phyloP scores from a whole-genome alignment of 2,113 vertebrate genomes.

The Pitta sordida region DNA sequence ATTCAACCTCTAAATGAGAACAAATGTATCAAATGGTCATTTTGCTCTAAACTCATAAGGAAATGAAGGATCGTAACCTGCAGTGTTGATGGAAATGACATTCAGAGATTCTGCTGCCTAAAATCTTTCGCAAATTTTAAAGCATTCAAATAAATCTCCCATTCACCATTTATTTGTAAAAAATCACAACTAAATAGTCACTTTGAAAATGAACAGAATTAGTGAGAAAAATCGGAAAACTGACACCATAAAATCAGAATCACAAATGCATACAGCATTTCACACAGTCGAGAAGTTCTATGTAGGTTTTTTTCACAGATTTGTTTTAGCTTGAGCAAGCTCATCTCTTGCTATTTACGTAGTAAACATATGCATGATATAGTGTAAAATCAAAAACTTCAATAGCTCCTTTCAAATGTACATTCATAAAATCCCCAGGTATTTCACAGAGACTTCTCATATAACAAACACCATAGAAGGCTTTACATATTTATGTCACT shows the following conservation, averaged over 20 bases:
- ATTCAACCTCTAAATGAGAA: background rate
- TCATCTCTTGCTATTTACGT: background rate
- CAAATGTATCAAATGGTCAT: background rate
- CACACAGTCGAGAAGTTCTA: background rate
- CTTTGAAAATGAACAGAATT: background rate
- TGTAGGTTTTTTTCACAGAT: rapidly evolving
- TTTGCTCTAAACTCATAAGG: background rate
- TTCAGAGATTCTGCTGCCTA: background rate
- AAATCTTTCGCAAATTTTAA: background rate
- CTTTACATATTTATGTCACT: background rate
- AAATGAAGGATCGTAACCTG: background rate
- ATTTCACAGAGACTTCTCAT: background rate
- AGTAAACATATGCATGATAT: background rate
- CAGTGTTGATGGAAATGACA: background rate
- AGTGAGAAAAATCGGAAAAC: background rate
- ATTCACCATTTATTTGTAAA: background rate
- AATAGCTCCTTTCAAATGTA: background rate
- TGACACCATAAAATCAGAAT: background rate
- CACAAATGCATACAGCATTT: background rate
- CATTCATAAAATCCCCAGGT: background rate
- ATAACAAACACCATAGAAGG: background rate
- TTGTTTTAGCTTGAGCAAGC: background rate
- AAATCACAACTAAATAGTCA: background rate
- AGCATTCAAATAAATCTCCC: background rate
- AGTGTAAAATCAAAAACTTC: background rate